Evolutionary conservation across 2,797 vertebrate genomes (phyloP), one percentile per base, ranked within the genome.

Genomic region (Chanos chanos): DNA sequence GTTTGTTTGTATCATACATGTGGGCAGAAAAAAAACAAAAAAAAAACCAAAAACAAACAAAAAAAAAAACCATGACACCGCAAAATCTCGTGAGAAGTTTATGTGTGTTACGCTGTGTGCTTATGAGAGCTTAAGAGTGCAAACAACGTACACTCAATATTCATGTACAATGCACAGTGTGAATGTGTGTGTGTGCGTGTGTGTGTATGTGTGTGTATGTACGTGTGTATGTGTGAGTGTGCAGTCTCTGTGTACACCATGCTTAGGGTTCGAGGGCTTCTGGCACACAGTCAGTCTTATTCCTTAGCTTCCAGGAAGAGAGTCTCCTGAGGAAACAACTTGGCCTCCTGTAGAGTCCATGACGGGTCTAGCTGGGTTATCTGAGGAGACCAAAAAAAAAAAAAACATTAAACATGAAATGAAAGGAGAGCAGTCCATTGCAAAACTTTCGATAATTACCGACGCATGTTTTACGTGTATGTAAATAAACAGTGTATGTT

Each of bases 231-330:
- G 83, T 84, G 81, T 84, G 84, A 87, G 82, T 89, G 82, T 87
- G 81, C 85, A 83, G 88, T 74, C 58, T 73, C 66, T 62, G 73
- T 74, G 76, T 82, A 81, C 82, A 84, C 85, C 84, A 86, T 88
- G 83, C 85, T 86, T 74, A 68, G 64, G 70, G 24, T 57, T 49
- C 60, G 49, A 41, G 43, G 43, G 60, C 63, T 53, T 83, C 76
- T 77, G 19, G 5, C n/a, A n/a, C n/a, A n/a, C n/a, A 59, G 37
- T 41, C 64, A 49, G 39, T 63, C 61, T 79, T 95, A 99, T 70
- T 99, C 95, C 86, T 94, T 97, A 75, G 96, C 95, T 88, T 98
- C 96, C 85, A 99, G 89, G 86, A 99, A 99, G 76, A 99, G 94
- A 48, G 96, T 99, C 93, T 99, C 97, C 93, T 99, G 97, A 79